Percentiles rank a stretch among this genome's conserved stretches.
Conservation (phyloP, 2,113 vertebrate genomes). For the Ancistrus triradiatus region DNA sequence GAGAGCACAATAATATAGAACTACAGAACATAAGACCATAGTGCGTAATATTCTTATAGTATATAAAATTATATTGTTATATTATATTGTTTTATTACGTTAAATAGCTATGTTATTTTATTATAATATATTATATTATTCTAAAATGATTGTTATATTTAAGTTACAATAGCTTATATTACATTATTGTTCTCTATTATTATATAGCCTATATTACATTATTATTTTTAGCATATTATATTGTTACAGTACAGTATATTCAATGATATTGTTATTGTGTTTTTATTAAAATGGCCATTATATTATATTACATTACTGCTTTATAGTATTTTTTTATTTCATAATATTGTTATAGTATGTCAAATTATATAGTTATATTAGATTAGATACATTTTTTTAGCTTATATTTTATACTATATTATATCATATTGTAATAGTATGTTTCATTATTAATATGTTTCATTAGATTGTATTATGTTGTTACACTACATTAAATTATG, state of each 20-base stretch:
- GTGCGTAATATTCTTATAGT: too few relatives aligned
- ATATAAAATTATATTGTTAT: background rate
- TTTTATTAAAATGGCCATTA: too few relatives aligned
- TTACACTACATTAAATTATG: background rate
- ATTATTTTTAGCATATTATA: too few relatives aligned
- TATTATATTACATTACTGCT: conserved; percentile 12
- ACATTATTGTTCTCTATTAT: conserved; percentile 3
- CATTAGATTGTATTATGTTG: too few relatives aligned
- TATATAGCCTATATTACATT: conserved; percentile 12
- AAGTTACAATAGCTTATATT: background rate
- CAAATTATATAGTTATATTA: background rate
- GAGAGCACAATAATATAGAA: too few relatives aligned
- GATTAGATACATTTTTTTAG: background rate
- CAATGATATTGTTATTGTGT: background rate
- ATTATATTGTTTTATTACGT: background rate
- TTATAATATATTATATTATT: conserved; percentile 11
- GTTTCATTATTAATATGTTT: background rate
- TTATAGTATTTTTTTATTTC: background rate
- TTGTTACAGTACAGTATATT: too few relatives aligned
- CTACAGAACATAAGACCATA: too few relatives aligned
- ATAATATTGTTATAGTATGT: background rate
- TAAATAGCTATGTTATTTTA: background rate
- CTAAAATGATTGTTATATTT: too few relatives aligned
- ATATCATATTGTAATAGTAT: background rate
- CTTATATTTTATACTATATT: background rate